These are phyloP conservation scores for Brachionichthys hirsutus DNA, from an alignment of 2,113 vertebrate species.

Conservation along the genomic window DNA sequence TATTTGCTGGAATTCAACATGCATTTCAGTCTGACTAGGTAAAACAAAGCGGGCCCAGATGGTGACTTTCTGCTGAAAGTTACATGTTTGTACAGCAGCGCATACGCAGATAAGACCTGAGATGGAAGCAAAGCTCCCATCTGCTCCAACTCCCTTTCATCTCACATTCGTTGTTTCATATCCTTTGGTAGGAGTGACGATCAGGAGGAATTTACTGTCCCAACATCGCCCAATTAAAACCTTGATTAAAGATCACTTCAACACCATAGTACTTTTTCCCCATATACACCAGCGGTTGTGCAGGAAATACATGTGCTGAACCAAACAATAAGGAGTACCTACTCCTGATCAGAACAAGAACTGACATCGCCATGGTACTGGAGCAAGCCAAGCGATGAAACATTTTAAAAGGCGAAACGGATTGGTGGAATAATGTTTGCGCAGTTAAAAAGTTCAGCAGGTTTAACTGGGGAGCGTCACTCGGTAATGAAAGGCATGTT, in stretches of 20 bases:
- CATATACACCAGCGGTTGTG: too few species aligned
- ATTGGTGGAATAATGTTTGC: slow-evolving; percentile 55
- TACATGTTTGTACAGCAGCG: slow-evolving; percentile 30
- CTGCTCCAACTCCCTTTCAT: slow-evolving; percentile 32
- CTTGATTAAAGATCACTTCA: slow-evolving; percentile 6
- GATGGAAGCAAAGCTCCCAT: slow-evolving; percentile 31
- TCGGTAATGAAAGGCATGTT: slow-evolving; percentile 36
- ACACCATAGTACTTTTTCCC: not conserved
- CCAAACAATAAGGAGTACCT: slow-evolving; percentile 2
- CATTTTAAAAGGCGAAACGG: slow-evolving; percentile 36
- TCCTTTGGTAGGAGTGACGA: slow-evolving; percentile 1
- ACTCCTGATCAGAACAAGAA: slow-evolving; percentile 3
- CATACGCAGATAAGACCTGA: slow-evolving; percentile 21
- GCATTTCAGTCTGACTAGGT: slow-evolving; percentile 38
- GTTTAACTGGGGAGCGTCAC: slow-evolving; percentile 37
- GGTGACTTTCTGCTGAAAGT: slow-evolving; percentile 49
- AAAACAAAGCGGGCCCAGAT: slow-evolving; percentile 54
- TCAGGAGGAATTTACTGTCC: slow-evolving; percentile 6
- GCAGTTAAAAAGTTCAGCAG: slow-evolving; percentile 19
- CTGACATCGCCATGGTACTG: slow-evolving; percentile 17
- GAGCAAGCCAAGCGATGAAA: slow-evolving; percentile 53
- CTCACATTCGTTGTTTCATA: not conserved
- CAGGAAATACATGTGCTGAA: not conserved
- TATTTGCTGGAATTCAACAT: slow-evolving; percentile 34
- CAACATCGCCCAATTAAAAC: not conserved